These are phyloP conservation scores for Noctua pronuba DNA, from an alignment of 2,888 invertebrate genomes.

Conservation along the genomic window DNA sequence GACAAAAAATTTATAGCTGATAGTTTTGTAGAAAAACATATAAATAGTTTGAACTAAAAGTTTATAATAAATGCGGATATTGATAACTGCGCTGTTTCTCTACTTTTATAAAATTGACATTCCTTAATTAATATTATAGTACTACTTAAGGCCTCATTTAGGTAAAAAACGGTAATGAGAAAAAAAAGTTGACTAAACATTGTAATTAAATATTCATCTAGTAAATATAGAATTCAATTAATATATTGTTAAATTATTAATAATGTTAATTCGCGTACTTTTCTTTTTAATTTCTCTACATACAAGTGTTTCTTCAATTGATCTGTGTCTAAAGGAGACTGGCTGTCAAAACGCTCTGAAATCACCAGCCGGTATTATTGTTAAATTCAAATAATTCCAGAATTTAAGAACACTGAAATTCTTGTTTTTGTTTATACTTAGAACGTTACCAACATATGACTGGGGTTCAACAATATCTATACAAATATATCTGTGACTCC, in stretches of 20 bases:
- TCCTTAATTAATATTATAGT: conserved; percentile 54
- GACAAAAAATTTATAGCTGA: conserved; percentile 51
- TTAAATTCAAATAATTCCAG: not conserved
- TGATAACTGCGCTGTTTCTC: conserved; percentile 46
- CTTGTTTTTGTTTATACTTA: conserved; percentile 5
- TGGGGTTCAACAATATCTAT: not conserved
- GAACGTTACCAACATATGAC: conserved; percentile 5
- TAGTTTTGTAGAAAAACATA: conserved; percentile 56
- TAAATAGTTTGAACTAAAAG: conserved; percentile 39
- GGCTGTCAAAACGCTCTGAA: not conserved
- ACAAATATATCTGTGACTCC: not conserved
- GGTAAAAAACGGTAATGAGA: conserved; percentile 24
- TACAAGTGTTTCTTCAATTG: conserved; percentile 2
- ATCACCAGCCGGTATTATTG: not conserved
- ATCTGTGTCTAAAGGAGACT: not conserved
- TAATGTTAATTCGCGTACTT: conserved; percentile 7
- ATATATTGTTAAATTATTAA: conserved; percentile 30
- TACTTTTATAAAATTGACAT: conserved; percentile 66
- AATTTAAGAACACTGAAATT: not conserved
- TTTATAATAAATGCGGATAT: conserved; percentile 42
- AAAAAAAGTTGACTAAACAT: conserved; percentile 27
- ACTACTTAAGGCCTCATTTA: conserved; percentile 57
- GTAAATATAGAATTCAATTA: conserved; percentile 24
- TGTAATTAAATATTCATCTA: conserved; percentile 22
- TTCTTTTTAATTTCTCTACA: not conserved